Evolutionary conservation across 2,797 vertebrate species (phyloP), one percentile per base, ranked within the genome.

Genomic region (Sus cebifrons): DNA sequence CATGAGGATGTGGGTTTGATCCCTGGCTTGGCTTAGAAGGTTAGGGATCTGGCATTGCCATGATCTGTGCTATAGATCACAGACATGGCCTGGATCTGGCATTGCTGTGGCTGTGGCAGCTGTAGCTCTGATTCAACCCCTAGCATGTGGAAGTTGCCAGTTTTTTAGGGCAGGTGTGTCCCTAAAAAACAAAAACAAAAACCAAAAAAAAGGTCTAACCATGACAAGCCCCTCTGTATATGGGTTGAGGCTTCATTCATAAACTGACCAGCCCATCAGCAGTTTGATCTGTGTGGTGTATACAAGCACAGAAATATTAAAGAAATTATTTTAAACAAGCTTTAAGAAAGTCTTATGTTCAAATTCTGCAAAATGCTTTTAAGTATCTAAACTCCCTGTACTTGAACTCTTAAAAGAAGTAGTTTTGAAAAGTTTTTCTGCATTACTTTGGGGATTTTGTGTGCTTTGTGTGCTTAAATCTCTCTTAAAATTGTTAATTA

Each of bases 351-450:
- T 78, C 49, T 81, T 75, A 10, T 6, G 27, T 83, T 64, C 20
- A 91, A 85, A 85, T 95, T 82, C 85, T 87, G 27, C 2, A 49
- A 86, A 86, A 84, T 92, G 7, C n/a, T 87, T 96, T 85, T 40
- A 71, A 88, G 21, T 75, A 23, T 86, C 95, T 84, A 79, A 73
- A 81, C 1, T 86, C 32, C 58, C 3, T 83, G 0, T 64, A 40
- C 18, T 90, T 73, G 29, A 81, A 58, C 52, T 87, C 40, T 17
- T 65, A 4, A 96, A 91, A 92, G 75, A 92, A 79, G 4, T 79
- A 49, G 17, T 90, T 96, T 81, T 32, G 77, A 79, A 73, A 84
- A 89, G 73, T 52, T 81, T 81, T 82, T 78, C 60, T 78, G 6
- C 8, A n/a, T 85, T 81, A 29, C 21, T 88, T 89, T 73, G 65